These are phyloP conservation scores for Crocidura indochinensis DNA, from an alignment of 2,797 vertebrate species.

Conservation along the genomic window DNA sequence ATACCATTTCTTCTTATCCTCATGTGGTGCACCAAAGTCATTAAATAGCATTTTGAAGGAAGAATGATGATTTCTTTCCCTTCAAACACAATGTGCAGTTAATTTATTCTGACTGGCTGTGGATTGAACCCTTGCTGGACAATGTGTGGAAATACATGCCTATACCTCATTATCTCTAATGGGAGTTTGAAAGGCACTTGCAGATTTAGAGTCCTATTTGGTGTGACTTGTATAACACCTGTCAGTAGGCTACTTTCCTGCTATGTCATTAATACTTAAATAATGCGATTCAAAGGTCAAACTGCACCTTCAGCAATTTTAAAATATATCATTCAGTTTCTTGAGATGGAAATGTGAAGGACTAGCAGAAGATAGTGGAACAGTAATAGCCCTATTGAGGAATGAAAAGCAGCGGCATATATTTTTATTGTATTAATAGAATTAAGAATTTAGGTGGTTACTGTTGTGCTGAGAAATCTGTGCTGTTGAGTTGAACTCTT, in stretches of 20 bases:
- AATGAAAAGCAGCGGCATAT: slow-evolving; percentile 57
- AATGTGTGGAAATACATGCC: slow-evolving; percentile 78
- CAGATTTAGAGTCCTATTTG: slow-evolving; percentile 88
- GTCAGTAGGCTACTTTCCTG: slow-evolving; percentile 88
- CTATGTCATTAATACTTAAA: slow-evolving; percentile 90
- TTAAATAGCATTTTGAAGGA: slow-evolving; percentile 76
- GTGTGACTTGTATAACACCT: slow-evolving; percentile 89
- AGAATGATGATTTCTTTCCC: slow-evolving; percentile 73
- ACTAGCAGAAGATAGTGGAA: slow-evolving; percentile 62
- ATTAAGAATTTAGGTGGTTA: slow-evolving; percentile 38
- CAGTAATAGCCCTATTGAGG: slow-evolving; percentile 52
- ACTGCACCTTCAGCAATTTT: slow-evolving; percentile 85
- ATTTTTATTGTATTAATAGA: slow-evolving; percentile 46
- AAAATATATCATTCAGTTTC: slow-evolving; percentile 87
- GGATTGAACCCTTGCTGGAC: slow-evolving; percentile 80
- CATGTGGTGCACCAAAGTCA: slow-evolving; percentile 13
- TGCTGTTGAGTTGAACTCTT: background rate
- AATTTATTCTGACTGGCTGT: slow-evolving; percentile 86
- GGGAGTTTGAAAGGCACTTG: slow-evolving; percentile 87
- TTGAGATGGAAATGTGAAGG: slow-evolving; percentile 76
- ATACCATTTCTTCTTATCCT: slow-evolving; percentile 17
- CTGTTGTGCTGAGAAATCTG: background rate
- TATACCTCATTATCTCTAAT: slow-evolving; percentile 89
- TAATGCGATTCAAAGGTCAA: slow-evolving; percentile 91
- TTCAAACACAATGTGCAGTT: slow-evolving; percentile 82